phyloP scores from a whole-genome alignment of 1,140 invertebrate genomes.

The Ridgeia piscesae region DNA sequence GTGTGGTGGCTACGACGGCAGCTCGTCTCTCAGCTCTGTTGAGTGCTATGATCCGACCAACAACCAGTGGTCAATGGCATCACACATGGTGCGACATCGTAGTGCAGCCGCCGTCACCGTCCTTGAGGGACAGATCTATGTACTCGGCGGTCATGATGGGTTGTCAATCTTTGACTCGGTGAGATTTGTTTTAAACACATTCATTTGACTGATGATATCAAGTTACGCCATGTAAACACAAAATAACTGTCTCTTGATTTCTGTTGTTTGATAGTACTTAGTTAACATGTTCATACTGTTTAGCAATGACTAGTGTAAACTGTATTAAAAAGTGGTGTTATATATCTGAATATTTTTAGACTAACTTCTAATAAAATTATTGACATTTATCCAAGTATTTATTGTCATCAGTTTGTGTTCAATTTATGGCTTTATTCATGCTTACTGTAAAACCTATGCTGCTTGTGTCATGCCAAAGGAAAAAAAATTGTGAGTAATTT shows the following conservation, averaged over 20 bases:
- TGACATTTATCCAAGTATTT: neutral
- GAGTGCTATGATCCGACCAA: conserved; percentile 54
- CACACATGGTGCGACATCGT: conserved; percentile 52
- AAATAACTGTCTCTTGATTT: neutral
- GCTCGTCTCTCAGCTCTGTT: conserved; percentile 54
- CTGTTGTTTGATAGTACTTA: neutral
- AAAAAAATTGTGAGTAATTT: neutral
- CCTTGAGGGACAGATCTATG: conserved; percentile 79
- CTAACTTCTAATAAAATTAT: neutral
- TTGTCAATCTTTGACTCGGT: conserved; percentile 86
- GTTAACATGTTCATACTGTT: neutral
- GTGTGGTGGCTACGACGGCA: conserved; percentile 72
- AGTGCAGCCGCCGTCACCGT: conserved; percentile 81
- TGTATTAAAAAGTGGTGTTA: neutral
- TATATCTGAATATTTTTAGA: neutral
- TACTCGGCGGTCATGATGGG: conserved; percentile 83
- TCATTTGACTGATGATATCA: neutral
- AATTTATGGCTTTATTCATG: neutral
- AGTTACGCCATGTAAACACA: neutral
- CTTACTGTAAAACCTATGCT: neutral
- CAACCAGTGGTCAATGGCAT: conserved; percentile 49
- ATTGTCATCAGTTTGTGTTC: neutral
- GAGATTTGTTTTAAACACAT: conserved; percentile 25
- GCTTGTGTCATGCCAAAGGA: neutral
- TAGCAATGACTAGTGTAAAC: neutral